Evolutionary conservation across 1,140 invertebrate genomes (phyloP).

Genomic region (Calliphora vicina): DNA sequence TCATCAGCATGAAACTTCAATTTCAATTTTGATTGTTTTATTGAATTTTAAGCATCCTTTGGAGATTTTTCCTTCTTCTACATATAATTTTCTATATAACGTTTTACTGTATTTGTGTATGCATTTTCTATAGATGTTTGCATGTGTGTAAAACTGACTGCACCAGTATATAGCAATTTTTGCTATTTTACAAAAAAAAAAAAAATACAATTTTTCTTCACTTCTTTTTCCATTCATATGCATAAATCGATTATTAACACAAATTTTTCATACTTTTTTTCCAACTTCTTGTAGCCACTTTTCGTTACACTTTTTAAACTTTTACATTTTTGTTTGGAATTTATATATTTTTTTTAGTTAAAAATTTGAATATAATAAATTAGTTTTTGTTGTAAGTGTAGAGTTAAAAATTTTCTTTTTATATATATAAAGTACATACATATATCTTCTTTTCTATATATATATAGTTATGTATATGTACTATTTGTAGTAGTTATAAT

Average conservation of each 20-base stretch:
- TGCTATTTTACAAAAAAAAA: neutral
- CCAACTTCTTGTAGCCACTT: neutral
- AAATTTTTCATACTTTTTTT: neutral
- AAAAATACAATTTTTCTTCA: slow-evolving; percentile 5
- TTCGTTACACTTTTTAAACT: neutral
- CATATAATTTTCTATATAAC: neutral
- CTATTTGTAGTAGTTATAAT: slow-evolving; percentile 4
- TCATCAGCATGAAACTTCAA: neutral
- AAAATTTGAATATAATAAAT: neutral
- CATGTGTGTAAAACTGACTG: neutral
- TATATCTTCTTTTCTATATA: too few relatives aligned
- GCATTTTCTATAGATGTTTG: neutral
- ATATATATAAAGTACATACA: neutral
- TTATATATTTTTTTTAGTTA: neutral
- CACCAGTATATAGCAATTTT: slow-evolving; percentile 4
- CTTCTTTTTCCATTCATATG: slow-evolving; percentile 13
- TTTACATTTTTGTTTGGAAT: neutral
- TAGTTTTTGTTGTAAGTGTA: neutral
- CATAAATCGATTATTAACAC: slow-evolving; percentile 28
- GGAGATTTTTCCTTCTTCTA: neutral
- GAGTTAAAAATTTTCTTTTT: neutral
- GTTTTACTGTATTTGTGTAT: neutral
- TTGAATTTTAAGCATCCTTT: neutral
- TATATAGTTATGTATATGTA: too few relatives aligned
- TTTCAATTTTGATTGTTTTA: neutral